Conservation (phyloP, 2,888 invertebrate species). For the Machimus rusticus region DNA sequence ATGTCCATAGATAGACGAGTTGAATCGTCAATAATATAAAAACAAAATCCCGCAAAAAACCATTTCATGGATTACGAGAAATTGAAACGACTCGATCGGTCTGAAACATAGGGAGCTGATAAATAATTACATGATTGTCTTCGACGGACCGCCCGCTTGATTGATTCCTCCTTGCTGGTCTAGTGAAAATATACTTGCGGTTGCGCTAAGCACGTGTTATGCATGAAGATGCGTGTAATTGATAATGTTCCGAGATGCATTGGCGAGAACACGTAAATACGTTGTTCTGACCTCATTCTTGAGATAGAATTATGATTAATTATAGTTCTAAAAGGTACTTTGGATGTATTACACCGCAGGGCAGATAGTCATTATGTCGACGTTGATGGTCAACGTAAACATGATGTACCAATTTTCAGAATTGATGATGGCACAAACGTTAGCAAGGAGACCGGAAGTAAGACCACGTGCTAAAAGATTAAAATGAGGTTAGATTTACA, state of each 20-base stretch:
- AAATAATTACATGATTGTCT: constrained; percentile 12
- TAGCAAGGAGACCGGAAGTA: neutral
- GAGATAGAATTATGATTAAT: neutral
- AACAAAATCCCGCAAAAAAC: neutral
- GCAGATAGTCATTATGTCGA: neutral
- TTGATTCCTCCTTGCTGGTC: neutral
- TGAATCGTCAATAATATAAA: neutral
- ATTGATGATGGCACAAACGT: neutral
- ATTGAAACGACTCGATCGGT: neutral
- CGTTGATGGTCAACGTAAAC: neutral
- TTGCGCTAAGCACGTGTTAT: constrained; percentile 12
- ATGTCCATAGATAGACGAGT: neutral
- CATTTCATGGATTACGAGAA: neutral
- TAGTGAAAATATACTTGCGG: neutral
- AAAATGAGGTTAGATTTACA: neutral
- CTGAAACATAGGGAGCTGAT: neutral
- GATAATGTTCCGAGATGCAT: neutral
- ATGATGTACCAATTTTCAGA: neutral
- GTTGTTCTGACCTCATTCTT: constrained; percentile 6
- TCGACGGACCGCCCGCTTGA: neutral
- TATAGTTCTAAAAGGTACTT: neutral
- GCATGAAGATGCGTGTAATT: constrained; percentile 11
- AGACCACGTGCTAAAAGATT: neutral
- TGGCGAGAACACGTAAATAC: neutral
- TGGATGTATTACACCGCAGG: neutral